Base-by-base conservation (phyloP, 2,797 vertebrate genomes). In the Argentina silus region DNA sequence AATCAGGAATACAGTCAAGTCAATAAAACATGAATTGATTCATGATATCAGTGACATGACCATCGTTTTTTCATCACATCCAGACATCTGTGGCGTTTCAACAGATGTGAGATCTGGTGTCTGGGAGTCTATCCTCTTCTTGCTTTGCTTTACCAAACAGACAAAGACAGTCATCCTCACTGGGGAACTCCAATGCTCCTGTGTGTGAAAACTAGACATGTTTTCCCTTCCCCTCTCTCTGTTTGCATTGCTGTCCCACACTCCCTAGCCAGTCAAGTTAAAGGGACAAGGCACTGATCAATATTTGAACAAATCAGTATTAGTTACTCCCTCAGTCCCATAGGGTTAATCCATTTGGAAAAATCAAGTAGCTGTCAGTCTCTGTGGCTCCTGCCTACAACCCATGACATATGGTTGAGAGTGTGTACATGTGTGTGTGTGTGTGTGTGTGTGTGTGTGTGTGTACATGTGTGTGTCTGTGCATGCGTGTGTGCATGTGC, bases 261-360 rank as follows among this genome's bases (percentile, higher is more conserved):
- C 67, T 76, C 65, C 51, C 19, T 73, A 68, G 44, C 55, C 63
- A 42, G 68, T 76, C 74, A 47, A 70, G 68, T 83, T 79, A 81
- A 85, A 85, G 47, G 44, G 69, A 81, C 43, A 74, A 67, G 51
- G 71, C 87, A 88, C 78, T 92, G 92, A 95, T 95, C 91, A 92
- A 92, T 93, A 93, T 85, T 91, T 93, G 90, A 92, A 94, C 89
- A 94, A 95, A 93, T 94, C 91, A 90, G 92, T 73, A 79, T 73
- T 73, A 86, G 62, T 78, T 65, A 36, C 92, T 90, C 86, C 85
- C 81, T 85, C 89, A 90, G 85, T 94, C 89, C 90, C 91, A 64
- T 93, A 93, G 93, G 94, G 93, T 93, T 92, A 94, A 96, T 95
- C 90, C 86, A 80, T 80, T 81, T 74, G 72, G 73, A 36, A 77